Conservation (phyloP, 2,888 invertebrate genomes). For the Pristionchus arcanus region DNA sequence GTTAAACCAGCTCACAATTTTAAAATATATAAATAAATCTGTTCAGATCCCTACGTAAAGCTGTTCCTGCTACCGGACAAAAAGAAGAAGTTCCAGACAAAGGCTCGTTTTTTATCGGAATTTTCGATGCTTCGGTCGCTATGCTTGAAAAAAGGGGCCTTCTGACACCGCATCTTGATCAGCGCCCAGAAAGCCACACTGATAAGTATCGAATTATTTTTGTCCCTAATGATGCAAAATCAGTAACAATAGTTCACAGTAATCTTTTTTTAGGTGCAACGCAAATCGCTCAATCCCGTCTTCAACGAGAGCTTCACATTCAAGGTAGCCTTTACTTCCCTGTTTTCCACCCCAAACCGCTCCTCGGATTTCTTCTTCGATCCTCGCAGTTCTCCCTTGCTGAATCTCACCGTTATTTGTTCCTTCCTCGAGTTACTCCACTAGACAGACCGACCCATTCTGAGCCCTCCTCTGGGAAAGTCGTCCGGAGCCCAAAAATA, state of each 20-base stretch:
- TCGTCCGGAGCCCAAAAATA: background rate
- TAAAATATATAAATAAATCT: background rate
- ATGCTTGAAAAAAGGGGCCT: no score
- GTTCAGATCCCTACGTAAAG: conserved; percentile 93
- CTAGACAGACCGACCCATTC: background rate
- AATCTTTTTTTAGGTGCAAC: conserved; percentile 78
- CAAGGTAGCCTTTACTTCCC: conserved; percentile 86
- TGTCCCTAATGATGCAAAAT: no score
- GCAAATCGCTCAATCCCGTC: conserved; percentile 96
- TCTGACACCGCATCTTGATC: no score
- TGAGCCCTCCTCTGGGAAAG: background rate
- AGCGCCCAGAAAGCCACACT: no score
- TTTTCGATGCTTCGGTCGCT: no score
- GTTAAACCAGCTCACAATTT: background rate
- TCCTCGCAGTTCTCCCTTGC: background rate
- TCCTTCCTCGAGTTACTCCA: background rate
- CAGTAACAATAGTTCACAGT: no score
- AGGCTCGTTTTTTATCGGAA: conserved; percentile 83
- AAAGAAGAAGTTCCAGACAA: conserved; percentile 99
- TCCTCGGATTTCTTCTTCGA: background rate
- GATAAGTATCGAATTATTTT: no score
- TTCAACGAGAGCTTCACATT: conserved; percentile 99
- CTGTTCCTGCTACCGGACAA: conserved; percentile 96
- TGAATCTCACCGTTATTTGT: background rate
- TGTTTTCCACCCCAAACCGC: background rate